Base-by-base conservation (phyloP, 2,888 invertebrate genomes). In the Pegoplata infirma region DNA sequence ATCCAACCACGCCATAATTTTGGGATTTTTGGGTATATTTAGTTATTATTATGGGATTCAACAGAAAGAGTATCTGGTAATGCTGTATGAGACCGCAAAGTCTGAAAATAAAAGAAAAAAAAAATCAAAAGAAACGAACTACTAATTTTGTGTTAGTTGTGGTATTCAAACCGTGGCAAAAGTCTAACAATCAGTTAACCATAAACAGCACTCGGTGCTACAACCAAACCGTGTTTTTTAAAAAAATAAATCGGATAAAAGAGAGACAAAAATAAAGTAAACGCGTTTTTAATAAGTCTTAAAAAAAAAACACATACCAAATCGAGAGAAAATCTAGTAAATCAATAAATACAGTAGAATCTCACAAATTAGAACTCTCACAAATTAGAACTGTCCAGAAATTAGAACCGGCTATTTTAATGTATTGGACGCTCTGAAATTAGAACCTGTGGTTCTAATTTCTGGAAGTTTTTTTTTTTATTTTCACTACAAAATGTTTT, bases 181-280 rank as follows among this genome's bases (percentile, higher is more conserved):
- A 73, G 68, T 68, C 68, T 67, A 51, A 55, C 71, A 75, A 75
- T 75, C 75, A 75, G 79, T 79, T 75, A 67, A 75, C 61, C 75
- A 76, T 63, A 63, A 79, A 67, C 79, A 75, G 71, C 71, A 73
- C 73, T 63, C 63, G 61, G 71, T 71, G 74, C 67, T 19, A 61
- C 71, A 58, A 69, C 51, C 7, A 69, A 40, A 40, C 12, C 36
- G 12, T 32, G 49, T 56, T 75, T n/a, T n/a, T n/a, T 71, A 10
- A 63, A 77, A n/a, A 40, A 40, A 72, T 8, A 61, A 59, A 46
- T 46, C 25, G 14, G 19, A 21, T 40, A 21, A 28, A 59, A 58
- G 40, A 47, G 14, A 64, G 63, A 28, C 14, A 23, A 53, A 53
- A 16, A 36, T 5, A 32, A 25, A 32, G 8, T 7, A 47, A 74